Conservation (phyloP, 2,113 vertebrate genomes). For the Xenus cinereus region DNA sequence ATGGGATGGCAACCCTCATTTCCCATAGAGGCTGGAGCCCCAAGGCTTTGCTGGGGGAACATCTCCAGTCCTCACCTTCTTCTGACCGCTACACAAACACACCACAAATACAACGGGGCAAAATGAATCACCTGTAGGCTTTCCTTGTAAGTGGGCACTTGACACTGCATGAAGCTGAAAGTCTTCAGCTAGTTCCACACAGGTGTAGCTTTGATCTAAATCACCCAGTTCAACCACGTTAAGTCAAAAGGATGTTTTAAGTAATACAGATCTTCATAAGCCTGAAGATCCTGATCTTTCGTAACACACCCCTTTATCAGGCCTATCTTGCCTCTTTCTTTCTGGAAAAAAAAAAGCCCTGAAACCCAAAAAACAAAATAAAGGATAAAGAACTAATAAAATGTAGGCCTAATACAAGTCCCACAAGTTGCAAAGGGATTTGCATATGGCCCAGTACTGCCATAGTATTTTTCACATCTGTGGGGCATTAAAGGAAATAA, state of each 20-base stretch:
- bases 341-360: background rate
- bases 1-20: background rate
- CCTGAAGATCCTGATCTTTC: background rate
- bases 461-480: slow-evolving; percentile 5
- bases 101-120: background rate
- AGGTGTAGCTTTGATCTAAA: background rate
- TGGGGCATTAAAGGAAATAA: slow-evolving; percentile 18
- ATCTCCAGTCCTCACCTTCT: background rate
- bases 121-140: background rate
- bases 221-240: background rate
- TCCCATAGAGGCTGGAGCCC: background rate
- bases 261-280: background rate
- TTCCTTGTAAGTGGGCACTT: background rate
- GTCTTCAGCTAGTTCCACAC: background rate
- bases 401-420: background rate
- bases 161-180: background rate
- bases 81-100: background rate
- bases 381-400: background rate
- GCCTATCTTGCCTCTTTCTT: background rate
- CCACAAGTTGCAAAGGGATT: background rate
- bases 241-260: background rate
- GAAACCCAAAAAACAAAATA: background rate
- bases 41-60: background rate
- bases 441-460: background rate
- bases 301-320: background rate